Evolutionary conservation across 92 coral and sea anemone species (phyloP).

Genomic region (Muricea muricata): DNA sequence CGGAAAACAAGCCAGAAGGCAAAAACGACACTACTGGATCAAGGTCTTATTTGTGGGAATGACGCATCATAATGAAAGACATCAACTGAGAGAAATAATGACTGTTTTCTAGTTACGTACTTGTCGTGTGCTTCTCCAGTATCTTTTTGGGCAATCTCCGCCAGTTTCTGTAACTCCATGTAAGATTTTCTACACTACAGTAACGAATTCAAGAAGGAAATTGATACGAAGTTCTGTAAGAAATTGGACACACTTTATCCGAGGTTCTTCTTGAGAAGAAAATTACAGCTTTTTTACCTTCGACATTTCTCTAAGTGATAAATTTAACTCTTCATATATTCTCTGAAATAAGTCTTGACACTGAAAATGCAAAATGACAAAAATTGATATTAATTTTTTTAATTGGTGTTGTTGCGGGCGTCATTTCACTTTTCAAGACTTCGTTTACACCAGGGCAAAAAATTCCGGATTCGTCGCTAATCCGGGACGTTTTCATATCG

Average conservation of each 20-base stretch:
- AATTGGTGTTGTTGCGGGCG: too few species aligned
- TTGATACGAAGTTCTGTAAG: not conserved
- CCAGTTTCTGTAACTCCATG: constrained; percentile 86
- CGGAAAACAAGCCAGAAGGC: too few species aligned
- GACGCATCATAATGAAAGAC: not conserved
- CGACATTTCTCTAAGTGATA: constrained; percentile 89
- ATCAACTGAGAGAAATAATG: not conserved
- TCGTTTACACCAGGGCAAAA: too few species aligned
- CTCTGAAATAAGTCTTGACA: constrained; percentile 89
- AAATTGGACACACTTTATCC: not conserved
- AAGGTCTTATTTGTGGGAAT: too few species aligned
- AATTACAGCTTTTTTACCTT: constrained; percentile 66
- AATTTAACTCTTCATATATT: constrained; percentile 90
- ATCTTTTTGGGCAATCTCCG: constrained; percentile 91
- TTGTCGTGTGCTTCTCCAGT: constrained; percentile 96
- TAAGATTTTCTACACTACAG: constrained; percentile 85
- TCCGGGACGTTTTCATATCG: too few species aligned
- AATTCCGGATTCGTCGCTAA: too few species aligned
- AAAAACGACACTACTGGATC: too few species aligned
- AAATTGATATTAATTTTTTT: too few species aligned
- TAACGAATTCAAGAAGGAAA: not conserved
- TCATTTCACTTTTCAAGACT: too few species aligned
- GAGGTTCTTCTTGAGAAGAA: not conserved
- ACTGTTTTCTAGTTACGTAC: constrained; percentile 50
- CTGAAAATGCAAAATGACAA: constrained; percentile 44